These are phyloP conservation scores for Caprella mutica DNA, from an alignment of 2,888 invertebrate species.

Conservation along the genomic window DNA sequence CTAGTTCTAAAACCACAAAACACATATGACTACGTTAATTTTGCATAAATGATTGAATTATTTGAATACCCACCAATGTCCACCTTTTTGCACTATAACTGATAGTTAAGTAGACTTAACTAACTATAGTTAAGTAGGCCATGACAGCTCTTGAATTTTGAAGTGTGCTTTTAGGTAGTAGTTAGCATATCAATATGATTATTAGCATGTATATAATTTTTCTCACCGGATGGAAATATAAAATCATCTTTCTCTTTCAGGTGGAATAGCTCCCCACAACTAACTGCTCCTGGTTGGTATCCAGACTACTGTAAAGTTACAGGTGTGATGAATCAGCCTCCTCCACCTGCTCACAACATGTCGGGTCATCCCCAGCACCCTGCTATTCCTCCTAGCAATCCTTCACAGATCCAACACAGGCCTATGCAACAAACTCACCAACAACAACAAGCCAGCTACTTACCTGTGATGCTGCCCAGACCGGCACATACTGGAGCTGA, in stretches of 20 bases:
- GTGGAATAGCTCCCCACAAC: constrained; percentile 28
- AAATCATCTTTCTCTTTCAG: constrained; percentile 14
- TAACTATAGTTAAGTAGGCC: no score
- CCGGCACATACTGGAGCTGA: constrained; percentile 32
- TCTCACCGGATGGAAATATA: no score
- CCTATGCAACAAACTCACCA: constrained; percentile 12
- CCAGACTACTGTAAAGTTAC: constrained; percentile 31
- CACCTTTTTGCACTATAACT: no score
- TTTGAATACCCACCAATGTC: no score
- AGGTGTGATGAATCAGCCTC: constrained; percentile 27
- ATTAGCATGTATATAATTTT: no score
- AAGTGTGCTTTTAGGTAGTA: no score
- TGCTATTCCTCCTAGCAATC: constrained; percentile 15
- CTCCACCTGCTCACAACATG: constrained; percentile 34
- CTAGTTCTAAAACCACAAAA: no score
- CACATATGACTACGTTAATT: no score
- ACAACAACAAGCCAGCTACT: constrained; percentile 11
- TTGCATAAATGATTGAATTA: no score
- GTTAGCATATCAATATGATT: no score
- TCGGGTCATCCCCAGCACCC: constrained; percentile 32
- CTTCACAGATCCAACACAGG: constrained; percentile 14
- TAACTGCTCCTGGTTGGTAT: constrained; percentile 30
- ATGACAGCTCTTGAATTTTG: no score
- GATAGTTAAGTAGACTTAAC: no score
- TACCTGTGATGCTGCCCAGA: constrained; percentile 21